Base-by-base conservation (phyloP, 2,113 vertebrate genomes). In the Microcebus lehilahytsara region DNA sequence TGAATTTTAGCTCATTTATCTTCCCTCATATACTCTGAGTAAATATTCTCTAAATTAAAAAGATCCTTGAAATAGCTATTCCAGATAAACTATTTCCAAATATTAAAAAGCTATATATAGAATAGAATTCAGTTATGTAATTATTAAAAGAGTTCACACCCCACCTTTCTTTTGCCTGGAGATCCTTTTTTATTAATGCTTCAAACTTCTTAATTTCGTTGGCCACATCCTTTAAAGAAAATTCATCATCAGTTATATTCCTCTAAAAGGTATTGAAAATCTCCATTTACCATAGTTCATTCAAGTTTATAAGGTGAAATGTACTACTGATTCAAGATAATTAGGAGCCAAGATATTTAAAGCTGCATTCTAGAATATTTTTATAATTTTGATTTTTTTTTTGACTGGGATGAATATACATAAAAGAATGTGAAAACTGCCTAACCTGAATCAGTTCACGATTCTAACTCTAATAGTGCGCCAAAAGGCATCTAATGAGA, bases 121-220 rank as follows among this genome's bases (percentile, higher is more conserved):
- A 86, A 83, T 2, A 75, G 11, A 89, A 84, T 9, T 23, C 1
- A 77, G 16, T 46, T 93, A 85, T 75, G 1, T 78, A n/a, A 87
- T 37, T 91, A 53, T 64, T 72, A 81, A 93, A 58, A 30, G 42
- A 94, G 80, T 34, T 75, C 30, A 95, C 58, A 95, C 20, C 85
- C 93, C 95, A 99, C 99, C 99, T 98, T 91, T 97, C 97, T 96
- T 94, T 96, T 66, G 96, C 93, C 34, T 97, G 95, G 30, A 97
- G 92, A 58, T 98, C 95, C 98, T 97, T 99, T 96, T 98, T 98
- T 86, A 98, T 85, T 97, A 98, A 98, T 74, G 97, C 98, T 98
- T 99, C 99, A 98, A 99, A 99, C 7, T 98, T 98, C 93, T 98
- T 98, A 88, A 99, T 99, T 96, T 99, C 99, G 93, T 97, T 97